Conservation (phyloP, 2,113 vertebrate genomes). For the Salvelinus sp. region DNA sequence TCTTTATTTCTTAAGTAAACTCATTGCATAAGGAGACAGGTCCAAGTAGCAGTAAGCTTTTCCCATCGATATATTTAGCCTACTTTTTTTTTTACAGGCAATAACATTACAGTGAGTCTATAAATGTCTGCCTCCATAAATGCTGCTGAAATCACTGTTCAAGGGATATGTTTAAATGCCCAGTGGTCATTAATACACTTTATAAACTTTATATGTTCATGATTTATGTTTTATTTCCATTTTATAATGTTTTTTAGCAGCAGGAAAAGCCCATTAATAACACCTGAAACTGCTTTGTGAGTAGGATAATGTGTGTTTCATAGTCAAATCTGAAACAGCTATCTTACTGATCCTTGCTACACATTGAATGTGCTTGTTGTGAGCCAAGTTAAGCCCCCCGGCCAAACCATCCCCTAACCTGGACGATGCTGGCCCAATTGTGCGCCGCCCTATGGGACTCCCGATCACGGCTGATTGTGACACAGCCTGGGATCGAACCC, state of each 20-base stretch:
- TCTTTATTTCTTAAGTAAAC: not conserved
- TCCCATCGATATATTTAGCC: constrained; percentile 37
- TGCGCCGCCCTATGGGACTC: no score
- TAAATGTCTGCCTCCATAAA: constrained; percentile 27
- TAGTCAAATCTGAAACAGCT: not conserved
- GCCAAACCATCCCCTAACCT: no score
- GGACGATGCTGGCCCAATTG: no score
- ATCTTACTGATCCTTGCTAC: constrained; percentile 14
- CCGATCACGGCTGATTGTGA: no score
- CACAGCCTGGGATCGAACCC: no score
- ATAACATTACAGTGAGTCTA: constrained; percentile 26
- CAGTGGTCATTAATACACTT: constrained; percentile 43
- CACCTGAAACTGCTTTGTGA: constrained; percentile 2
- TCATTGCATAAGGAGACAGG: not conserved
- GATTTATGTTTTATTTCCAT: no score
- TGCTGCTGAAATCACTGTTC: constrained; percentile 44
- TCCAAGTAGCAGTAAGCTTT: constrained; percentile 16
- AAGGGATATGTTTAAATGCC: constrained; percentile 8
- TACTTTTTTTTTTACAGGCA: constrained; percentile 34
- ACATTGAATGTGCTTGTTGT: constrained; percentile 28
- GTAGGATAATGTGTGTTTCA: constrained; percentile 11
- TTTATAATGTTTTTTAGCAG: constrained; percentile 16
- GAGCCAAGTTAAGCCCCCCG: no score
- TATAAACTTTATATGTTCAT: constrained; percentile 31
- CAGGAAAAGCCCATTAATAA: not conserved